Percentiles rank a stretch among this genome's conserved stretches.
Conservation (phyloP, 2,113 vertebrate species). For the Sinocyclocheilus maitianheensis region DNA sequence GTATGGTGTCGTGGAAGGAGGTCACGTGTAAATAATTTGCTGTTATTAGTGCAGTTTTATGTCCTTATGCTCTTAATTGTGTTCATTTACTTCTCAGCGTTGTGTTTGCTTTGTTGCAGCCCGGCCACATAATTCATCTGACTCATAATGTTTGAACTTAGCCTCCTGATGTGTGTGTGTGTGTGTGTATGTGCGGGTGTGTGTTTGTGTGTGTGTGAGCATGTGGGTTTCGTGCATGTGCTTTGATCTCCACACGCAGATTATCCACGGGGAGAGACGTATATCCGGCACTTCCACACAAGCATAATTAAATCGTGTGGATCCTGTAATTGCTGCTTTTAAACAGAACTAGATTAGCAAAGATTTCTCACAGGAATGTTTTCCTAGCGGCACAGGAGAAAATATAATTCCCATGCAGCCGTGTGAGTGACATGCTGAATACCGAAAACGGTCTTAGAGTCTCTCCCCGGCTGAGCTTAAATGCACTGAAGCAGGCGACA, state of each 20-base stretch:
- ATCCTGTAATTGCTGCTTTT: constrained; percentile 62
- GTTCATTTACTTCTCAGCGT: not conserved
- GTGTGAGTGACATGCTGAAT: constrained; percentile 18
- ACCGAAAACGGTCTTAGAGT: not conserved
- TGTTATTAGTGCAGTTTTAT: not conserved
- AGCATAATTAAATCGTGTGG: constrained; percentile 59
- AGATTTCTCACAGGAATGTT: constrained; percentile 48
- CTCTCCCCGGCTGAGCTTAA: not conserved
- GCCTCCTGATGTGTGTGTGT: constrained; percentile 1
- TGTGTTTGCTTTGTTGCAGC: constrained; percentile 6
- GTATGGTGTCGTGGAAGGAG: not conserved
- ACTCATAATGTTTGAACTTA: not conserved
- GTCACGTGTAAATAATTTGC: not conserved
- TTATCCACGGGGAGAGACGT: constrained; percentile 23
- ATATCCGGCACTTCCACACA: constrained; percentile 24
- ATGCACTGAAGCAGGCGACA: constrained; percentile 16
- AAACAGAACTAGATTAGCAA: constrained; percentile 54
- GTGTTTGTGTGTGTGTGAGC: not conserved
- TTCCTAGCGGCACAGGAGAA: constrained; percentile 53
- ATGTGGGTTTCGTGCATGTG: not conserved
- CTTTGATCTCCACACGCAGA: constrained; percentile 12
- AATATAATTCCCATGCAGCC: constrained; percentile 25
- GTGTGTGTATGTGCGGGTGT: not conserved
- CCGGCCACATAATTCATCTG: not conserved
- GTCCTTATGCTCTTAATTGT: not conserved